These are phyloP conservation scores for Drosophila pseudotalamancana DNA, from an alignment of 2,888 invertebrate species.

Conservation along the genomic window DNA sequence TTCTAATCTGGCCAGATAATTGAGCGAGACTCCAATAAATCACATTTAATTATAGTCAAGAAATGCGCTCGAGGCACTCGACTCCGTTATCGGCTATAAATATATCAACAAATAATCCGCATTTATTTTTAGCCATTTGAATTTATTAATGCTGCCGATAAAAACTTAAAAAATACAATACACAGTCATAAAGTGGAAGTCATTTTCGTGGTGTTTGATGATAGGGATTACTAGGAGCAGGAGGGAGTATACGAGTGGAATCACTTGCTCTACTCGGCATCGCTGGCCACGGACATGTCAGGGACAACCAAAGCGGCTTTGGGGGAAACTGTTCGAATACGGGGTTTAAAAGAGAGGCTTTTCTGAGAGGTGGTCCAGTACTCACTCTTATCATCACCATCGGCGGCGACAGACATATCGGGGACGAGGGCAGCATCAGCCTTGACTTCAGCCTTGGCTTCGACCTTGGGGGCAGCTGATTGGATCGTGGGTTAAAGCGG, in stretches of 20 bases:
- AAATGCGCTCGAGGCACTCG: slow-evolving; percentile 2
- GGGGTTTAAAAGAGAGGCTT: background rate
- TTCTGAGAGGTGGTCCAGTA: background rate
- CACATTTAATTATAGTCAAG: slow-evolving; percentile 23
- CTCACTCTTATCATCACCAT: background rate
- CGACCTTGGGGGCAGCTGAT: slow-evolving; percentile 3
- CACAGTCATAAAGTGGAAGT: slow-evolving; percentile 22
- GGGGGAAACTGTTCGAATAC: slow-evolving; percentile 1
- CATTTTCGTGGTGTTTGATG: background rate
- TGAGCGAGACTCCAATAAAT: slow-evolving; percentile 51
- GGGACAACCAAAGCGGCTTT: slow-evolving; percentile 32
- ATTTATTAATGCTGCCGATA: slow-evolving; percentile 61
- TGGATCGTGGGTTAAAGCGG: background rate
- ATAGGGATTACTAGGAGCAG: too few species aligned
- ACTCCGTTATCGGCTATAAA: slow-evolving; percentile 24
- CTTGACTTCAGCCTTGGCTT: background rate
- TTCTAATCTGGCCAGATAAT: slow-evolving; percentile 8
- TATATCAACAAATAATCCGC: slow-evolving; percentile 16
- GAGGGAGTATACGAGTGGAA: background rate
- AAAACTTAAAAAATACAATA: slow-evolving; percentile 63
- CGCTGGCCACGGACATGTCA: slow-evolving; percentile 61
- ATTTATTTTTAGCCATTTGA: slow-evolving; percentile 18
- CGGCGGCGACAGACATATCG: slow-evolving; percentile 15
- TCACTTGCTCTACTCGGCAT: slow-evolving; percentile 41
- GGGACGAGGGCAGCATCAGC: slow-evolving; percentile 29